Percentiles rank a stretch among this genome's conserved stretches.
Conservation (phyloP, 2,113 vertebrate species). For the Poeciliopsis occidentalis region DNA sequence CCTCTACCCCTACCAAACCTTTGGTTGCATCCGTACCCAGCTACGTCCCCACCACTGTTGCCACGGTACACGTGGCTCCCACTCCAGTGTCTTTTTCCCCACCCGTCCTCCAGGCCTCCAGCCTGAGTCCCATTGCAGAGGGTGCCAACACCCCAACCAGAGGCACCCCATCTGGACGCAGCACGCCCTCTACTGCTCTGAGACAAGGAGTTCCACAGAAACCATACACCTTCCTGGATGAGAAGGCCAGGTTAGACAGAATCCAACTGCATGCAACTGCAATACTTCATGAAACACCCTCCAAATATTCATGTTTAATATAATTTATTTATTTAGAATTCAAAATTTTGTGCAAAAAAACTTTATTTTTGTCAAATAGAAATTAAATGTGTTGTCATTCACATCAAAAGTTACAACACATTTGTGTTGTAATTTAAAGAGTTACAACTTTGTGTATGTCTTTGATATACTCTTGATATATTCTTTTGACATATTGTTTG, state of each 20-base stretch:
- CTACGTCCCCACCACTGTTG: constrained; percentile 51
- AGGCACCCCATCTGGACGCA: constrained; percentile 56
- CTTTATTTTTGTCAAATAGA: too few relatives aligned
- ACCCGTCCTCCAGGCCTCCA: constrained; percentile 75
- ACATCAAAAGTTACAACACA: too few relatives aligned
- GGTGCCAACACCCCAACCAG: constrained; percentile 56
- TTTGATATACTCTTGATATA: too few relatives aligned
- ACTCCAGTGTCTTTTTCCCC: constrained; percentile 58
- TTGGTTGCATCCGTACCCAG: constrained; percentile 52
- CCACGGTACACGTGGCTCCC: constrained; percentile 49
- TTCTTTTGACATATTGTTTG: too few relatives aligned
- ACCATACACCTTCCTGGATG: constrained; percentile 94
- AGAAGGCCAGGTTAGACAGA: constrained; percentile 87
- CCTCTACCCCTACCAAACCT: constrained; percentile 66
- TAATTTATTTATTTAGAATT: background rate
- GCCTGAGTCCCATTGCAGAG: constrained; percentile 75
- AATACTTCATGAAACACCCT: background rate
- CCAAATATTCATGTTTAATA: too few relatives aligned
- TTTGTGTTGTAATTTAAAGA: too few relatives aligned
- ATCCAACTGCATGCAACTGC: background rate
- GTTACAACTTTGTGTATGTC: too few relatives aligned
- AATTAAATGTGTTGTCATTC: background rate
- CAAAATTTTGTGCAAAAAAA: background rate
- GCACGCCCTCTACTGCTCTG: constrained; percentile 70
- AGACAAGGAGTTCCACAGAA: constrained; percentile 92